Base-by-base conservation (phyloP, 2,113 vertebrate species). In the Halichoerus grypus region DNA sequence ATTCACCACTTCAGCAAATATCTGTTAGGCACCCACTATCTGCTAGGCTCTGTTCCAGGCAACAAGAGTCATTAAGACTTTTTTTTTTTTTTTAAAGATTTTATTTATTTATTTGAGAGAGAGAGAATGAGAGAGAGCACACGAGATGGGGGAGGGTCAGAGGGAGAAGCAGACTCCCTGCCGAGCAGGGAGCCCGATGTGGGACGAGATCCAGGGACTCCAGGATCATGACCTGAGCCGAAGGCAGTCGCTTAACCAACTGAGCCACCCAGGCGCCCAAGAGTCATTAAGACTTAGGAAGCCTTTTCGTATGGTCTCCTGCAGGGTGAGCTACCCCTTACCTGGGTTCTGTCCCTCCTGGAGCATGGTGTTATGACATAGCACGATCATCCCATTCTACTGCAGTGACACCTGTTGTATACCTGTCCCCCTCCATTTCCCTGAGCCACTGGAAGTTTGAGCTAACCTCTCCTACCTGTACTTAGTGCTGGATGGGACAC, bases 361-460 rank as follows among this genome's bases (percentile, higher is more conserved):
- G n/a, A 59, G 19, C 24, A 36, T 12, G 9, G 14, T 46, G 21
- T 76, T 26, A 15, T 24, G 12, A 28, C 53, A 42, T 3, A n/a
- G 42, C 42, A 5, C 0, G 5, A 49, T 18, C 36, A 7, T 65
- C 55, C 18, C 53, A 3, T 4, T 22, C 12, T 36, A 1, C 36
- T 26, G 33, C 6, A 3, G 0, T 2, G 13, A 7, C 18, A 9
- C 15, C 53, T 24, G 9, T 59, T n/a, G 4, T 5, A 22, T 16
- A 24, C 33, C 39, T 59, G 39, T 26, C 26, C 14, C 10, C 5
- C 36, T 83, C 36, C 57, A 18, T 77, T 26, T 39, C 16, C 7
- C 15, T 33, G 46, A 92, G 57, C 8, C 11, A 4, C 36, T 33
- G 61, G 46, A 36, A 81, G 57, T 7, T 31, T 12, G 65, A 46